Base-by-base conservation (phyloP, 2,888 invertebrate species). In the Lacanobia oleracea region DNA sequence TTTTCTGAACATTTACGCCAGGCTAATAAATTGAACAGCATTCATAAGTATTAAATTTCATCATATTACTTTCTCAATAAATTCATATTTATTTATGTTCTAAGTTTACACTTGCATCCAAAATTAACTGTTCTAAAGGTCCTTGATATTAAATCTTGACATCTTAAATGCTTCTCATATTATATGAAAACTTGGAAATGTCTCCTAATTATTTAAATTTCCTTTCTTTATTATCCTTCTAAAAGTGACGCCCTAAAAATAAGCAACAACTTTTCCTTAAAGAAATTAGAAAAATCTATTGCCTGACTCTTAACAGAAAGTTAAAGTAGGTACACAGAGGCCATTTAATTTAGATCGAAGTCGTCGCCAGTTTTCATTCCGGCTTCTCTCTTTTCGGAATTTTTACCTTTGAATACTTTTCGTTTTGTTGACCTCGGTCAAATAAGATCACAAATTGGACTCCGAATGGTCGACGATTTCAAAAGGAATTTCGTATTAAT, bases 391-490 rank as follows among this genome's bases (percentile, higher is more conserved):
- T 75, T 66, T 68, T 63, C 59, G 50, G 57, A 71, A 56, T 71
- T 79, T 72, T 75, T 73, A 76, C 72, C 81, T 85, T 85, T 81
- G 67, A 77, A 76, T 69, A 85, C 75, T 79, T 81, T 81, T 75
- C 79, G 75, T 84, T 83, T 74, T 84, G 79, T 81, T 85, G 78
- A 78, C 77, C 76, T 83, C 67, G 72, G 78, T 83, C 74, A 83
- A 84, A 84, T 81, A 84, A 84, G 75, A 85, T 74, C 78, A 83
- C 83, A 81, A 85, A 85, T 75, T 83, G 83, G 70, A 81, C 78
- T 62, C 61, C 48, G 75, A 81, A 72, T 54, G 62, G 63, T 70
- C 51, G 67, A 72, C 53, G 53, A 70, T 61, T 72, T 71, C 67
- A 74, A 85, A 84, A 64, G 62, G 56, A 85, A 83, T 81, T 85